Percentiles rank a stretch among this genome's conserved stretches.
phyloP scores from a whole-genome alignment of 1,140 invertebrate species.

The Brachionus sp. region DNA sequence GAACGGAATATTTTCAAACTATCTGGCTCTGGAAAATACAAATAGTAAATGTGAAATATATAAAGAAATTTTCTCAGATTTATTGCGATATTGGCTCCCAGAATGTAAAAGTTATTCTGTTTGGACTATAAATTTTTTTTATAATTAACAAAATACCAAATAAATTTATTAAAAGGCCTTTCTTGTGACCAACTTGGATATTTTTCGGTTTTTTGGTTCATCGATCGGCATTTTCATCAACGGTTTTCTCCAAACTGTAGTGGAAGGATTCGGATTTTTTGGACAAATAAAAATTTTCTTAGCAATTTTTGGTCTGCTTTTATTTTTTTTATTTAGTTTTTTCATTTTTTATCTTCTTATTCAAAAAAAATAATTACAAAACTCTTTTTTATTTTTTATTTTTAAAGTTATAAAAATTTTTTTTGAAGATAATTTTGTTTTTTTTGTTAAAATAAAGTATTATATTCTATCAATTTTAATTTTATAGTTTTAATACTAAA shows the following conservation, averaged over 20 bases:
- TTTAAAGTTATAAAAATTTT: neutral
- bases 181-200: neutral
- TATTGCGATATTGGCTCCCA: neutral
- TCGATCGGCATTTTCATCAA: neutral
- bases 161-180: neutral
- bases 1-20: neutral
- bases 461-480: neutral
- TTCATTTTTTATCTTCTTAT: neutral
- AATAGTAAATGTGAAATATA: neutral
- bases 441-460: neutral
- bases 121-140: slow-evolving; percentile 3
- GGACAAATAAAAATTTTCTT: slow-evolving; percentile 13
- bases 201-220: slow-evolving; percentile 11
- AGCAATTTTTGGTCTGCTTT: neutral
- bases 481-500: slow-evolving; percentile 1
- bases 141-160: neutral
- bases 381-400: neutral
- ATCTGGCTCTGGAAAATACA: neutral
- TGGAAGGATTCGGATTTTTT: slow-evolving; percentile 5
- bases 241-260: neutral
- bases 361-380: neutral
- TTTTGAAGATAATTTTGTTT: neutral
- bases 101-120: slow-evolving; percentile 10
- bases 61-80: neutral
- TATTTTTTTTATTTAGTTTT: neutral